These are phyloP conservation scores for Clepsis dumicolana DNA, from an alignment of 2,888 invertebrate genomes.

Conservation along the genomic window DNA sequence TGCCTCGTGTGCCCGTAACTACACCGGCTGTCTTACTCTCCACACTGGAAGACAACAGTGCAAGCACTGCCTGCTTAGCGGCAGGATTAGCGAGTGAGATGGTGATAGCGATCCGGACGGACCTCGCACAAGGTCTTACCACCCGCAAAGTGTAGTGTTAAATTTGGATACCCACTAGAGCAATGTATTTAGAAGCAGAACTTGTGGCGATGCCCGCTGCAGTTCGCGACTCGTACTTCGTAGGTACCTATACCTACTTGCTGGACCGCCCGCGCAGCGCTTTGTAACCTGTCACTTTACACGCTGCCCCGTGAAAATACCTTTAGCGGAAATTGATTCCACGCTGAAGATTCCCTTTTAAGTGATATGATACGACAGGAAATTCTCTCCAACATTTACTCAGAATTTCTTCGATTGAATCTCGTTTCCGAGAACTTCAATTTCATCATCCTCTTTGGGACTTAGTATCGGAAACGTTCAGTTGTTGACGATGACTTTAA, in stretches of 20 bases:
- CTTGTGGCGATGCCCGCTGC: too few relatives aligned
- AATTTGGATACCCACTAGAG: too few relatives aligned
- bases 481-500: not conserved
- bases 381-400: slow-evolving; percentile 8
- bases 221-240: slow-evolving; percentile 4
- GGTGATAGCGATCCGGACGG: too few relatives aligned
- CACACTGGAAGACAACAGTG: too few relatives aligned
- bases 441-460: not conserved
- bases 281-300: slow-evolving; percentile 35
- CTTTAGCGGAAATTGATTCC: slow-evolving; percentile 15
- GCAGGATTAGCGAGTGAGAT: too few relatives aligned
- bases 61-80: too few relatives aligned
- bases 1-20: too few relatives aligned
- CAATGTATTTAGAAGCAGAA: too few relatives aligned
- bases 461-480: not conserved
- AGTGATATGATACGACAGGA: slow-evolving; percentile 10
- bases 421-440: slow-evolving; percentile 8
- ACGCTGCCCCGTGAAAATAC: slow-evolving; percentile 13
- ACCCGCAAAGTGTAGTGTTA: too few relatives aligned
- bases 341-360: slow-evolving; percentile 5
- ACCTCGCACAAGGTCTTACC: too few relatives aligned
- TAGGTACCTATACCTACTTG: not conserved
- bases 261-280: slow-evolving; percentile 15
- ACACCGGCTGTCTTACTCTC: too few relatives aligned
- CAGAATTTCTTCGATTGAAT: slow-evolving; percentile 6